These are phyloP conservation scores for Corella eumyota DNA, from an alignment of 23 tunicate genomes.

Conservation along the genomic window DNA sequence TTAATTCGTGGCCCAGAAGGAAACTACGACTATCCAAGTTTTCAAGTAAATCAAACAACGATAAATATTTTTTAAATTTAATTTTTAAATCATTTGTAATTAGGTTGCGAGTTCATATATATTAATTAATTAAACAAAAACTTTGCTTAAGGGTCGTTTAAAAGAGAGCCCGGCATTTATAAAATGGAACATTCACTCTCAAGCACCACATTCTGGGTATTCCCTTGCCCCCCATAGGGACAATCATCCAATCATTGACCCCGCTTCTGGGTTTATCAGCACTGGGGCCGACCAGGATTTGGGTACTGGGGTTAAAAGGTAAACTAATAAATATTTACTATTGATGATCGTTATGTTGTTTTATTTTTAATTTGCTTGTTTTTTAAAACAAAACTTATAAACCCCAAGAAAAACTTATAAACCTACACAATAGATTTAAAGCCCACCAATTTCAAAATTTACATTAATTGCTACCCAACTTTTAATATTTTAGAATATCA, in stretches of 20 bases:
- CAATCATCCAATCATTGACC: constrained; percentile 76
- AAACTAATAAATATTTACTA: background rate
- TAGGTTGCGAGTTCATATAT: too few relatives aligned
- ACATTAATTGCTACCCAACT: too few relatives aligned
- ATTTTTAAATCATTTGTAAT: too few relatives aligned
- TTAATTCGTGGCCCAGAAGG: constrained; percentile 71
- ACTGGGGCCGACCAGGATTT: constrained; percentile 82
- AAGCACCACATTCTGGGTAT: constrained; percentile 79
- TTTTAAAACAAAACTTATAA: too few relatives aligned
- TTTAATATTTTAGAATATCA: constrained; percentile 23
- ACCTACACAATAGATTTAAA: too few relatives aligned
- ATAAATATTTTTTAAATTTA: too few relatives aligned
- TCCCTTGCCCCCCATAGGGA: constrained; percentile 88
- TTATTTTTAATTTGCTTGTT: too few relatives aligned
- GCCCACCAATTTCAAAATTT: too few relatives aligned
- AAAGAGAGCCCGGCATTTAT: constrained; percentile 75
- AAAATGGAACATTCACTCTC: constrained; percentile 77
- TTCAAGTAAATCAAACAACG: constrained; percentile 71
- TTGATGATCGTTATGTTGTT: background rate
- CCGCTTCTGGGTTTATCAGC: constrained; percentile 80
- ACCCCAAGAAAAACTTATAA: too few relatives aligned
- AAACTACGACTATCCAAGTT: constrained; percentile 91
- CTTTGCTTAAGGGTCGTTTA: constrained; percentile 46
- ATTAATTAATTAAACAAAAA: too few relatives aligned
- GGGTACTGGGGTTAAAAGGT: constrained; percentile 52